phyloP scores from a whole-genome alignment of 2,888 invertebrate species.

The Xestia sexstrigata region DNA sequence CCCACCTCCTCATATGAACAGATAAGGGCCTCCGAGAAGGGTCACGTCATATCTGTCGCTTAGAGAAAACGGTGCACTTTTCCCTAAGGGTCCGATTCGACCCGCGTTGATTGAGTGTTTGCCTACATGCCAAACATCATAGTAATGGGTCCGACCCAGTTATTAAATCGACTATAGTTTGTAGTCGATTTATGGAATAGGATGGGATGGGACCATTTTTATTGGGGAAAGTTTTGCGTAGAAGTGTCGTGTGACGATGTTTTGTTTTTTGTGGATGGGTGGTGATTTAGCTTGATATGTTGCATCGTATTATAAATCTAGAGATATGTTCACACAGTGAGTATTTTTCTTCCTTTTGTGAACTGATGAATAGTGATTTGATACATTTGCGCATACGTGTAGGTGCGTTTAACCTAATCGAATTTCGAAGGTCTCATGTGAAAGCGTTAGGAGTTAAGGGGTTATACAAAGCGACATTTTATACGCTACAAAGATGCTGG shows the following conservation, averaged over 20 bases:
- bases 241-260: background rate
- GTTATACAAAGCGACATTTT: background rate
- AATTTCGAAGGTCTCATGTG: background rate
- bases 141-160: conserved; percentile 45
- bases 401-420: background rate
- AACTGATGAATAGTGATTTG: background rate
- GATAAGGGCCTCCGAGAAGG: conserved; percentile 12
- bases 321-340: background rate
- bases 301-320: background rate
- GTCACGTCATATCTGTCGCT: conserved; percentile 17
- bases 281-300: background rate
- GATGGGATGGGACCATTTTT: conserved; percentile 7
- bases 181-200: conserved; percentile 37
- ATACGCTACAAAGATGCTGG: no score
- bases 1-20: background rate
- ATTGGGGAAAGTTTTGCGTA: conserved; percentile 1
- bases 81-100: conserved; percentile 31
- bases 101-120: conserved; percentile 49
- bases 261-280: background rate
- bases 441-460: no score
- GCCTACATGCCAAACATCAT: conserved; percentile 32
- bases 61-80: conserved; percentile 18
- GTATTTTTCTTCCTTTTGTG: no score
- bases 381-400: no score
- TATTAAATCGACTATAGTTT: conserved; percentile 51